Evolutionary conservation across 1,140 invertebrate genomes (phyloP), one percentile per base, ranked within the genome.

Genomic region (Ylistrum balloti): DNA sequence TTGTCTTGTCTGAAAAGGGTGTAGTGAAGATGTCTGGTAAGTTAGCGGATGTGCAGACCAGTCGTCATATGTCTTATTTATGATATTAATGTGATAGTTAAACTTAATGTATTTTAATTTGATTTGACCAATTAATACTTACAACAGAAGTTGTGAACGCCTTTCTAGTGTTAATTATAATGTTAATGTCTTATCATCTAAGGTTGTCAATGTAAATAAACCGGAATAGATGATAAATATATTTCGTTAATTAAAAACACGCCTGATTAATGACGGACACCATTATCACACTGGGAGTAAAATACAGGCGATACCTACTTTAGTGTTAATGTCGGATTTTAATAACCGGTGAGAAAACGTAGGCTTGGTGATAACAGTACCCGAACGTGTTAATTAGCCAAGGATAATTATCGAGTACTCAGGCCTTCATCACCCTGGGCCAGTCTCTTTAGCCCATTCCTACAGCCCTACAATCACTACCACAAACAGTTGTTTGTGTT

Each of bases 171-270:
- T n/a, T n/a, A 74, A 74, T 74, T 28, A 74, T 17, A n/a, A 11
- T n/a, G 2, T n/a, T 74, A 10, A 7, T 28, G 56, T 74, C n/a
- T 28, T 74, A 74, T 74, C 56, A 45, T 15, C 17, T 45, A 1
- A n/a, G 56, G n/a, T 28, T 28, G n/a, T 28, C 22, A n/a, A 17
- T 74, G 11, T 48, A 74, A 22, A n/a, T 74, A 28, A 74, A 74
- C 56, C n/a, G 7, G 22, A 11, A 74, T 0, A 74, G 56, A 74
- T 74, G n/a, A 74, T 1, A n/a, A 74, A 74, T n/a, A 28, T 17
- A 74, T 74, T 74, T 74, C n/a, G 22, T 74, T 74, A 74, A 74
- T 74, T 74, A 74, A 74, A 74, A 74, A 45, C 9, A n/a, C 9
- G 9, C n/a, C 56, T 74, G 56, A 74, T 74, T 74, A 74, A 74